Conservation (phyloP, 2,797 vertebrate genomes). For the Pangasius sanitwongsei region DNA sequence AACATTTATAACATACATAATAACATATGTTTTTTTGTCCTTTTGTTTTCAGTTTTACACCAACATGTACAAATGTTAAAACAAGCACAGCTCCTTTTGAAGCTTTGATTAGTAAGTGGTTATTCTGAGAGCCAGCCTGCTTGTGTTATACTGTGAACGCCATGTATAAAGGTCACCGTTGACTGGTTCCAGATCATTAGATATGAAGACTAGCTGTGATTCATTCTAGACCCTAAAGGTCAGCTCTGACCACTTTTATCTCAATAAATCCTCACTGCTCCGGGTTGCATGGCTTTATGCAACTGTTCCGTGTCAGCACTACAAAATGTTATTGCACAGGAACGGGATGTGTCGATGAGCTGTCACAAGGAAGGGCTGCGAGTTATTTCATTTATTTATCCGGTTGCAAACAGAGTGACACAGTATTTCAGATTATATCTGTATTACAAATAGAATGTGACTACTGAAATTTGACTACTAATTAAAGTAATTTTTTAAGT, state of each 20-base stretch:
- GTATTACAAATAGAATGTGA: background rate
- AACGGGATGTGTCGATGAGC: constrained; percentile 33
- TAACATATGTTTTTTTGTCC: background rate
- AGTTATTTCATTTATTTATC: constrained; percentile 30
- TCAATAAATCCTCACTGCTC: constrained; percentile 50
- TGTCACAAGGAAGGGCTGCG: constrained; percentile 5
- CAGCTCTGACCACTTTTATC: constrained; percentile 67
- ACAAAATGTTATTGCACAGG: constrained; percentile 35
- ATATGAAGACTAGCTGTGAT: constrained; percentile 75
- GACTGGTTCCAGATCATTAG: constrained; percentile 76
- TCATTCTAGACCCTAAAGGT: constrained; percentile 75
- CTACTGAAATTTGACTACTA: background rate
- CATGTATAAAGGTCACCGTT: constrained; percentile 73
- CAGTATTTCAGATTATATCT: constrained; percentile 16
- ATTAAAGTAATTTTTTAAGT: background rate
- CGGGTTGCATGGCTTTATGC: constrained; percentile 17
- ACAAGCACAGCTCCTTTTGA: constrained; percentile 43
- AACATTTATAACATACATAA: constrained; percentile 26
- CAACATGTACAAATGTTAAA: constrained; percentile 38
- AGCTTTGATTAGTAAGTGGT: constrained; percentile 49
- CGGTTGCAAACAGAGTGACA: background rate
- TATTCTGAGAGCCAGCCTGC: constrained; percentile 41
- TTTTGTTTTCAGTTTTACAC: background rate
- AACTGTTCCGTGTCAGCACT: constrained; percentile 33
- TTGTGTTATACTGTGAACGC: constrained; percentile 47